These are phyloP conservation scores for Poecilia gillii DNA, from an alignment of 2,797 vertebrate species.

Conservation along the genomic window DNA sequence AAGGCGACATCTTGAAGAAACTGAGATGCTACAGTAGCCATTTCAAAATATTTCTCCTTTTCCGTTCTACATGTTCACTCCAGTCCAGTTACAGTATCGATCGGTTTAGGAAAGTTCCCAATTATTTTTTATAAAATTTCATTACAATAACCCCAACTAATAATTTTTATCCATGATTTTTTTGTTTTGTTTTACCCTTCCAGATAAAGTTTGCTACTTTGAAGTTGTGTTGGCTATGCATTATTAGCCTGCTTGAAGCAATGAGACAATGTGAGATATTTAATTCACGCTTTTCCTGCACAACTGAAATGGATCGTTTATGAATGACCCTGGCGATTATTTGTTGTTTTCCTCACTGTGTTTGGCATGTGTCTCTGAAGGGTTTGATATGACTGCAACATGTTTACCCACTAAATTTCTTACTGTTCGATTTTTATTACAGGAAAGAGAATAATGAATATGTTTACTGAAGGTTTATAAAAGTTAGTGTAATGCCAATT, in stretches of 20 bases:
- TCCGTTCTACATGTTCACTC: neutral
- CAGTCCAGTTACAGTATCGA: too few relatives aligned
- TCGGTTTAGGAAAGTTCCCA: neutral
- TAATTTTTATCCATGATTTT: neutral
- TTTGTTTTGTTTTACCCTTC: neutral
- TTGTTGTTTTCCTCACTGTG: slow-evolving; percentile 6
- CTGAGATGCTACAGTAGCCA: neutral
- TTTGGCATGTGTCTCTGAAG: slow-evolving; percentile 1
- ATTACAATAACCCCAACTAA: neutral
- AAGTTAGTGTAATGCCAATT: slow-evolving; percentile 11
- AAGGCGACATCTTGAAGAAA: neutral
- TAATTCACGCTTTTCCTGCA: slow-evolving; percentile 25
- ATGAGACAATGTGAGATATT: slow-evolving; percentile 17
- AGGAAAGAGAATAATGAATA: neutral
- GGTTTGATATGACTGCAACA: neutral
- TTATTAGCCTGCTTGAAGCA: slow-evolving; percentile 26
- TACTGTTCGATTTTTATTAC: neutral
- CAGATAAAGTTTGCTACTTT: slow-evolving; percentile 1
- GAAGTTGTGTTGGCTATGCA: neutral
- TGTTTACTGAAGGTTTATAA: neutral
- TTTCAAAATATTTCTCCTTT: neutral
- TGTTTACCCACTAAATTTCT: neutral
- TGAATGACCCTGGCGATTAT: slow-evolving; percentile 9
- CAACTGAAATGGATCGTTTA: slow-evolving; percentile 38
- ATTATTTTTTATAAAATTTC: neutral